Conservation (phyloP, 2,797 vertebrate species). For the Centropyge bicolor region DNA sequence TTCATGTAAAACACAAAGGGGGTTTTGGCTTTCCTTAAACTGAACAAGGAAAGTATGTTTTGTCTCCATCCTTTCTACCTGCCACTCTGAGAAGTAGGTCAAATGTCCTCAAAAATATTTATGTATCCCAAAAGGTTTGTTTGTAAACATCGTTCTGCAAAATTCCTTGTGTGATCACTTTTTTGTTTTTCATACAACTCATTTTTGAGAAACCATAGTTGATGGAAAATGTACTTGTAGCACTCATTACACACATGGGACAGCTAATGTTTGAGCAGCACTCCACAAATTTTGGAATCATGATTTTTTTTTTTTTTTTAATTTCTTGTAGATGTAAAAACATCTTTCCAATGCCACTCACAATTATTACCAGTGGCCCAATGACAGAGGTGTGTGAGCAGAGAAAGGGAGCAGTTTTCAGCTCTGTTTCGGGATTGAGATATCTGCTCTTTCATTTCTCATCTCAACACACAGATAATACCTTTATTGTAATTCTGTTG, state of each 20-base stretch:
- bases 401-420: conserved; percentile 1
- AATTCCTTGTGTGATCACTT: background rate
- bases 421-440: background rate
- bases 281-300: conserved; percentile 6
- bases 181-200: background rate
- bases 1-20: conserved; percentile 28
- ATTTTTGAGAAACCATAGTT: background rate
- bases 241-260: background rate
- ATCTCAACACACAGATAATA: background rate
- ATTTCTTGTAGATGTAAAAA: background rate
- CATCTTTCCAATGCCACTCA: background rate
- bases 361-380: background rate
- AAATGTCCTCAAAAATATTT: conserved; percentile 23
- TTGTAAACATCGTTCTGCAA: background rate
- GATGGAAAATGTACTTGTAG: background rate
- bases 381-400: background rate
- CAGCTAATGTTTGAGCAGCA: conserved; percentile 3
- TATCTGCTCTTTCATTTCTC: background rate
- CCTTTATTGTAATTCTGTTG: conserved; percentile 21
- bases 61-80: conserved; percentile 28
- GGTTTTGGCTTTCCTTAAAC: conserved; percentile 1
- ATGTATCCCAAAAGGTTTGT: conserved; percentile 6
- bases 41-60: background rate
- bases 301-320: background rate
- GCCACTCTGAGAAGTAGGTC: conserved; percentile 8